These are phyloP conservation scores for Zalophus californianus DNA, from an alignment of 2,797 vertebrate species.

Conservation along the genomic window DNA sequence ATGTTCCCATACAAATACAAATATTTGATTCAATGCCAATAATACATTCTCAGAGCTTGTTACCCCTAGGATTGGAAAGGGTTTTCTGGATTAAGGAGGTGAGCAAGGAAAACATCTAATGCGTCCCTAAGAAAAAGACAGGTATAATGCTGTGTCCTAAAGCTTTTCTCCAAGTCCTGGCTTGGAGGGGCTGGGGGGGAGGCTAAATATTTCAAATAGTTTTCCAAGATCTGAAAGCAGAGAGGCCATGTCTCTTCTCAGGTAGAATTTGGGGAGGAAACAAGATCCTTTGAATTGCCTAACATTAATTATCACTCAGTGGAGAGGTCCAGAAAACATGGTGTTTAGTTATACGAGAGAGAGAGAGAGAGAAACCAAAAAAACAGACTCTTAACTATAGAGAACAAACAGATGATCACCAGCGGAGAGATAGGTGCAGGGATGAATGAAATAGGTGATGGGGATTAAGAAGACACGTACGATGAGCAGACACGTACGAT, in stretches of 20 bases:
- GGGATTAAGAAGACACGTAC: neutral
- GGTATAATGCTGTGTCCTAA: neutral
- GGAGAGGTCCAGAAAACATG: neutral
- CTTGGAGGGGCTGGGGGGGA: neutral
- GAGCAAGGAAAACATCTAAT: neutral
- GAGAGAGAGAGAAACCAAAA: neutral
- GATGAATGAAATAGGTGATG: neutral
- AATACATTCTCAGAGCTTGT: neutral
- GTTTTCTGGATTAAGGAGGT: neutral
- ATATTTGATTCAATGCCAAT: neutral
- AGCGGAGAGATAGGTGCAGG: neutral
- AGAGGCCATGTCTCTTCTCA: neutral
- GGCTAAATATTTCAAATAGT: neutral
- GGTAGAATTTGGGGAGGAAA: neutral
- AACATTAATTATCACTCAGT: neutral
- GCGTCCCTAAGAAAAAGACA: neutral
- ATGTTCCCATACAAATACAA: neutral
- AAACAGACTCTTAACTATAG: neutral
- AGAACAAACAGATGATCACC: neutral
- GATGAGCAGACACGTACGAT: neutral
- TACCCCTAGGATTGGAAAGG: neutral
- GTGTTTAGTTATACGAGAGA: neutral
- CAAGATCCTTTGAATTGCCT: neutral
- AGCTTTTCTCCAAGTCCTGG: neutral
- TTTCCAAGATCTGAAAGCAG: neutral